phyloP scores from a whole-genome alignment of 2,797 vertebrate genomes.

The Hyperoplus immaculatus region DNA sequence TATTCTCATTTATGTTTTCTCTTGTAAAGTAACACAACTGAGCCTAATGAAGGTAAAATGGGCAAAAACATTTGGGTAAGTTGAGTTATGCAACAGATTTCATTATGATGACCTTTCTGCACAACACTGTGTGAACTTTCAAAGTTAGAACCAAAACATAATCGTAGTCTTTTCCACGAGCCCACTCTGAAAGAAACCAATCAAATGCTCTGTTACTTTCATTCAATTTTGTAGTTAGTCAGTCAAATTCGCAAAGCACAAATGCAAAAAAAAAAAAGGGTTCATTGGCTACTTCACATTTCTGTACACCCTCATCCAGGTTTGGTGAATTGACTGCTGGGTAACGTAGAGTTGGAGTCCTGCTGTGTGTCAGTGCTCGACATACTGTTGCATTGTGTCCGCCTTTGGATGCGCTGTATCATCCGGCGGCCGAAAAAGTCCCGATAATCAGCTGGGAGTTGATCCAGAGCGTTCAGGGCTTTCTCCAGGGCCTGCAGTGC shows the following conservation, averaged over 20 bases:
- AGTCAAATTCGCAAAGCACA: neutral
- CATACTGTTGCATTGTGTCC: slow-evolving; percentile 76
- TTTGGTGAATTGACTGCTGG: slow-evolving; percentile 35
- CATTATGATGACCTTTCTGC: neutral
- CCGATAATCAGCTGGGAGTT: slow-evolving; percentile 91
- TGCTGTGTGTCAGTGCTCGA: neutral
- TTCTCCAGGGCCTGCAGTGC: slow-evolving; percentile 90
- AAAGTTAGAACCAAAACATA: too few relatives aligned
- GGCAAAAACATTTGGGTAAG: too few relatives aligned
- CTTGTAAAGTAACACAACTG: neutral
- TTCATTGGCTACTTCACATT: slow-evolving; percentile 5
- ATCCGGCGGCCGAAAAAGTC: slow-evolving; percentile 96
- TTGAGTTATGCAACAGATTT: neutral
- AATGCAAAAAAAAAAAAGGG: neutral
- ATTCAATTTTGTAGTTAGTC: neutral
- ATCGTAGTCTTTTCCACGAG: too few relatives aligned
- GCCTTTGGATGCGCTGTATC: slow-evolving; percentile 91
- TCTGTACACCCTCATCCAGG: slow-evolving; percentile 39
- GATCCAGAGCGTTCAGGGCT: slow-evolving; percentile 82
- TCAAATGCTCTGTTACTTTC: too few relatives aligned
- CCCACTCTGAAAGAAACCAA: too few relatives aligned
- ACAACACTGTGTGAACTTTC: too few relatives aligned
- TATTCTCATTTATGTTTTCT: neutral
- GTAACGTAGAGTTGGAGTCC: slow-evolving; percentile 9
- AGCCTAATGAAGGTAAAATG: too few relatives aligned